Conservation (phyloP, 2,888 invertebrate genomes). For the Orchesellides sinensis region DNA sequence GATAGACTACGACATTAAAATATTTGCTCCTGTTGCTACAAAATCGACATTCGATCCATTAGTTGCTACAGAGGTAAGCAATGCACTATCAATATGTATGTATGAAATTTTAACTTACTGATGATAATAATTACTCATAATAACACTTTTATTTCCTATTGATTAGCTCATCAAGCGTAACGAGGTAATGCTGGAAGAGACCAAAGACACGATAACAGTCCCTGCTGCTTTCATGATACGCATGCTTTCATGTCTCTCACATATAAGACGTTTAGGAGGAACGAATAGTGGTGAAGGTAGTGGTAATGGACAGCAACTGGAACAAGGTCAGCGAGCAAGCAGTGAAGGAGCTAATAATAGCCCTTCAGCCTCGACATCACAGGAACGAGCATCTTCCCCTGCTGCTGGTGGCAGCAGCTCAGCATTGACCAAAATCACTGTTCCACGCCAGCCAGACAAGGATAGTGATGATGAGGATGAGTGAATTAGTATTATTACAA, state of each 20-base stretch:
- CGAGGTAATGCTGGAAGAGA: constrained; percentile 90
- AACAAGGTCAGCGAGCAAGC: background rate
- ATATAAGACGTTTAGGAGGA: constrained; percentile 54
- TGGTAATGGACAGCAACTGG: background rate
- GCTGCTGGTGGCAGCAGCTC: no score
- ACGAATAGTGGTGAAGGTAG: background rate
- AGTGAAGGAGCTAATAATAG: constrained; percentile 1
- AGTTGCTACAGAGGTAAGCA: constrained; percentile 82
- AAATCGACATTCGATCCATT: constrained; percentile 81
- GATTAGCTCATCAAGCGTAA: constrained; percentile 86
- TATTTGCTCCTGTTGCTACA: constrained; percentile 86
- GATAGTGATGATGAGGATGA: constrained; percentile 23
- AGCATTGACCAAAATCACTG: no score
- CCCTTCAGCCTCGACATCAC: no score
- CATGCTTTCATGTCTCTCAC: constrained; percentile 64
- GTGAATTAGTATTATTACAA: background rate
- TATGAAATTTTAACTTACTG: no score
- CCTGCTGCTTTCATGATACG: constrained; percentile 90
- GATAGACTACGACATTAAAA: constrained; percentile 91
- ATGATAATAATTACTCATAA: no score
- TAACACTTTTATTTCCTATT: constrained; percentile 16
- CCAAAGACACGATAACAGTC: constrained; percentile 90
- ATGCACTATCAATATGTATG: no score
- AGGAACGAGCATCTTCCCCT: no score
- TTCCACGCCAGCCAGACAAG: background rate